Evolutionary conservation across 2,113 vertebrate species (phyloP), one percentile per base, ranked within the genome.

Genomic region (Rhagologus leucostigma): DNA sequence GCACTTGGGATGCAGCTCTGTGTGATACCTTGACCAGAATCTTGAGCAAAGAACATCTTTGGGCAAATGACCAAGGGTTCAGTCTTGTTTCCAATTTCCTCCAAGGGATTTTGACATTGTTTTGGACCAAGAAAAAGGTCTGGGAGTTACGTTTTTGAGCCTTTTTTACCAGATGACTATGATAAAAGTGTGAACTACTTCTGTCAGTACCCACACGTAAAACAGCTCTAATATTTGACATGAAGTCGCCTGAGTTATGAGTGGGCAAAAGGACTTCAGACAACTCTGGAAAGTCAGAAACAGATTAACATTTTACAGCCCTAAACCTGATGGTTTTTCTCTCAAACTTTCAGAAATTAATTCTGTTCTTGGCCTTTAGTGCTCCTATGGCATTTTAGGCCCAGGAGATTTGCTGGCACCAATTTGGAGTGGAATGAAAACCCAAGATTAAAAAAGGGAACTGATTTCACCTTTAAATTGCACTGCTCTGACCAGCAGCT

Each of bases 321-420:
- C 65, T 78, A 71, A 93, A 87, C 35, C 39, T 71, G 52, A 86
- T 74, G 32, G 27, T 16, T 96, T 94, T 95, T 74, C 84, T 63
- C 60, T 89, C 64, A 64, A 84, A 94, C 68, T 75, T 93, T 39
- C 76, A 84, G 64, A 94, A 97, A 93, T 90, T 92, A 92, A 96
- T 94, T 94, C 82, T 62, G 24, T 57, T 95, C 60, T 87, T 93
- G 83, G 90, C 92, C 77, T 92, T 41, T 47, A 56, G 42, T 75
- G 60, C 60, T 90, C 85, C 79, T 52, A 16, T 68, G 85, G 89
- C 83, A 95, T 96, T 96, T 94, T 62, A 75, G 68, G 56, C 56
- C 44, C 60, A 27, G 56, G 37, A 90, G 93, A 95, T 90, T 85
- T 86, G 75, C 79, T 52, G 75, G 71, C 69, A 77, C 64, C 68